phyloP scores from a whole-genome alignment of 2,113 vertebrate species.

The Semnornis frantzii region DNA sequence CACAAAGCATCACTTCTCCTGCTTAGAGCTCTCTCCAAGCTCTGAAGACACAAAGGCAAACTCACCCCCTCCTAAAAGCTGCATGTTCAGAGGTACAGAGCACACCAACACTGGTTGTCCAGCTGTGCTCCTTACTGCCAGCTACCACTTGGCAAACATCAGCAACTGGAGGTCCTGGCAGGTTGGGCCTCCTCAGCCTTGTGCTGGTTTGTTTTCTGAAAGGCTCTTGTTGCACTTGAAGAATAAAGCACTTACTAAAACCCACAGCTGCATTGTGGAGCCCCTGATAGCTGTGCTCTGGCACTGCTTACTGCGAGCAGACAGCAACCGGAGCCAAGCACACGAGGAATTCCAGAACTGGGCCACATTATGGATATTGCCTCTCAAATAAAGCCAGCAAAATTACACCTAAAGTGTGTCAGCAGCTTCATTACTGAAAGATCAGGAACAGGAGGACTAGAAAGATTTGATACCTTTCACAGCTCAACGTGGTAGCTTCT shows the following conservation, averaged over 20 bases:
- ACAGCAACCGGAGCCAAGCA: background rate
- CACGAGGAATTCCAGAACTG: background rate
- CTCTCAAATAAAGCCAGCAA: background rate
- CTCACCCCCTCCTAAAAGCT: rapidly evolving
- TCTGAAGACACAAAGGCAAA: background rate
- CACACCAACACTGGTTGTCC: background rate
- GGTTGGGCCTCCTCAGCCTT: rapidly evolving
- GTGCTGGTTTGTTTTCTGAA: rapidly evolving
- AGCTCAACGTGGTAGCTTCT: background rate
- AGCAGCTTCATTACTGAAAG: background rate
- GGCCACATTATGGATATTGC: background rate
- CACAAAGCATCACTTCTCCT: background rate
- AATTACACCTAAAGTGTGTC: background rate
- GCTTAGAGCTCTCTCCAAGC: background rate
- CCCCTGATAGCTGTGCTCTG: background rate
- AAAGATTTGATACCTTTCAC: background rate
- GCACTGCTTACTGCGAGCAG: background rate
- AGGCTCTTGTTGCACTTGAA: background rate
- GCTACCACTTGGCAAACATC: rapidly evolving
- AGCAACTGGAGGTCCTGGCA: background rate
- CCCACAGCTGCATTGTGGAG: background rate
- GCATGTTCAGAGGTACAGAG: rapidly evolving
- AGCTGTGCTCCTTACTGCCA: rapidly evolving
- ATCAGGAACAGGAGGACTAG: too few species aligned
- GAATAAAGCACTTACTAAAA: background rate